Evolutionary conservation across 2,113 vertebrate species (phyloP).

Genomic region (Irena cyanogastra): DNA sequence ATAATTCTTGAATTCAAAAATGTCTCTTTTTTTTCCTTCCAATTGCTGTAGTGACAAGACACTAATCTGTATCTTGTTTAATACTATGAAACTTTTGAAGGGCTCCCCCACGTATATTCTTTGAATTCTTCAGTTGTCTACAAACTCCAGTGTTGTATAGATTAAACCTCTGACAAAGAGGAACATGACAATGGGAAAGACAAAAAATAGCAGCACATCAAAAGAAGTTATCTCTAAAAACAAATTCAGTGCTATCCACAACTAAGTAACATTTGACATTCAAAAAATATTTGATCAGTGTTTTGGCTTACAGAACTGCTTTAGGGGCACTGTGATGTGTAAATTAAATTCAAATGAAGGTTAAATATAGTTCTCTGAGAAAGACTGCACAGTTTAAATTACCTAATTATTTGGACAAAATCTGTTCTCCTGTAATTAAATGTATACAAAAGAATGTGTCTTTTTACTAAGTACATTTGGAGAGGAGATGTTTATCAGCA

Average conservation of each 20-base stretch:
- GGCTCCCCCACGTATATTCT: background rate
- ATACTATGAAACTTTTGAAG: background rate
- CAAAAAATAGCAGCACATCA: conserved; percentile 31
- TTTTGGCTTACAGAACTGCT: conserved; percentile 73
- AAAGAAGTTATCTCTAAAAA: conserved; percentile 50
- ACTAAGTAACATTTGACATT: conserved; percentile 70
- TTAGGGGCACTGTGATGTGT: conserved; percentile 58
- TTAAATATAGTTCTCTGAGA: conserved; percentile 74
- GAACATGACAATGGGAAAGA: conserved; percentile 15
- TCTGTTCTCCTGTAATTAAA: conserved; percentile 73
- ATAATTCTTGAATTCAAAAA: background rate
- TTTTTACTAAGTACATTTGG: conserved; percentile 34
- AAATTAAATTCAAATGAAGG: conserved; percentile 75
- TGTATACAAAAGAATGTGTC: conserved; percentile 44
- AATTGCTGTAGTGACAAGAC: background rate
- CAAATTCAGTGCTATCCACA: conserved; percentile 53
- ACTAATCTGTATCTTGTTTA: background rate
- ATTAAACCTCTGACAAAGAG: conserved; percentile 35
- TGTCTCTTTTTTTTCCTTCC: background rate
- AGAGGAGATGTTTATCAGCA: conserved; percentile 48
- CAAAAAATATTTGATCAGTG: conserved; percentile 72
- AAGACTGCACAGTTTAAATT: conserved; percentile 66
- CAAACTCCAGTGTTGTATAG: background rate
- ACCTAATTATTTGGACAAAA: conserved; percentile 76
- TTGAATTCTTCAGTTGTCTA: background rate